Base-by-base conservation (phyloP, 2,113 vertebrate genomes). In the Zootoca vivipara region DNA sequence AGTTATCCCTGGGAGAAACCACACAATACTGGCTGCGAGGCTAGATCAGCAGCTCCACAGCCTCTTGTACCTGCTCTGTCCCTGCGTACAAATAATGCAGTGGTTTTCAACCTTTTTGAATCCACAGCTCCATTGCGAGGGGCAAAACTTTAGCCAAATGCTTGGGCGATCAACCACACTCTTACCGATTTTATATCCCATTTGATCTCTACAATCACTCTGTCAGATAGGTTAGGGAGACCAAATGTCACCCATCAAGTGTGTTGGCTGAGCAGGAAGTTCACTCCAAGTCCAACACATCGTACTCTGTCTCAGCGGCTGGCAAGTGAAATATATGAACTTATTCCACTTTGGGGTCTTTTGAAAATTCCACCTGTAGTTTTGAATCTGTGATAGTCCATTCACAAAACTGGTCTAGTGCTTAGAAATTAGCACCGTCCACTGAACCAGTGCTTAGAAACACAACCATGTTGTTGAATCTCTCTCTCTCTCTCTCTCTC, bases 391-490 rank as follows among this genome's bases (percentile, higher is more conserved):
- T 72, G 24, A 81, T 30, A 18, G 69, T 16, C 64, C 65, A 30
- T 42, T 79, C 40, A 69, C 24, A 26, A 58, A 65, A 65, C 24
- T 88, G 40, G 8, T 35, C 40, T 24, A 78, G 20, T 69, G 89
- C 83, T 89, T 89, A n/a, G 1, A 64, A 13, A 72, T 88, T 52
- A 40, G 30, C 30, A 89, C 62, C 2, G 40, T 88, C 77, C 35
- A 89, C n/a, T 86, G 86, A 89, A 85, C 88, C 78, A 90, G 40
- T 72, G 86, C 70, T 87, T 88, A 86, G 83, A 38, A 91, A 95
- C 92, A 64, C 72, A 89, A 46, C 13, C 72, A 69, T 0, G 0
- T 3, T 40, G 7, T 84, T 91, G 12, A 20, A 73, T 94, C 95
- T 92, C 92, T 94, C 95, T 92, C 93, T 20, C 1, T 35, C 10